A percentile compares a stretch with the other conserved stretches of the same genome.
Evolutionary conservation across 1,140 invertebrate genomes (phyloP).

Genomic region (Heliconius eleuchia): DNA sequence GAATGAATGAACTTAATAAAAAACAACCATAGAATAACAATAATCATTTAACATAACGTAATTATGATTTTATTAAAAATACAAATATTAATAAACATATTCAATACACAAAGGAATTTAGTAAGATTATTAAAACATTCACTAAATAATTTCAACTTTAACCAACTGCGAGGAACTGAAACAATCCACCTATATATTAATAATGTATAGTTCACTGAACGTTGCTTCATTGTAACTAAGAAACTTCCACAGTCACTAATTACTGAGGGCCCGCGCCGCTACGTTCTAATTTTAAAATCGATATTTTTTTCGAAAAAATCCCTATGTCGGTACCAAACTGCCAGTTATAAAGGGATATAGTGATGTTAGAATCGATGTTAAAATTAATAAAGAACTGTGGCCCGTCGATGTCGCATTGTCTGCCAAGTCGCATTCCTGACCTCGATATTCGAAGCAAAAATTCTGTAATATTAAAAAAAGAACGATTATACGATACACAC

Average conservation of each 20-base stretch:
- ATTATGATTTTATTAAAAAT: neutral
- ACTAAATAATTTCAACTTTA: constrained; percentile 38
- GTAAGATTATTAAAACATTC: neutral
- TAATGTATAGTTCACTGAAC: constrained; percentile 61
- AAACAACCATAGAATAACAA: neutral
- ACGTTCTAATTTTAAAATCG: constrained; percentile 54
- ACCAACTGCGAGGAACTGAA: constrained; percentile 45
- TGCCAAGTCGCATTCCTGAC: constrained; percentile 59
- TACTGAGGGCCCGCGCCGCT: constrained; percentile 42
- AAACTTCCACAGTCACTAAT: constrained; percentile 48
- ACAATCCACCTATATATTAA: constrained; percentile 50
- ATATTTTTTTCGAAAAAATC: constrained; percentile 24
- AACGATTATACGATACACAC: neutral
- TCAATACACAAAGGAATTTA: neutral
- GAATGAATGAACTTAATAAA: neutral
- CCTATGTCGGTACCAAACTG: constrained; percentile 58
- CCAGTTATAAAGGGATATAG: constrained; percentile 45
- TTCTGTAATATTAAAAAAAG: constrained; percentile 57
- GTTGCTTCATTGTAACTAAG: constrained; percentile 45
- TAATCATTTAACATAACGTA: neutral
- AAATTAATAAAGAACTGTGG: constrained; percentile 45
- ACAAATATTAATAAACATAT: neutral
- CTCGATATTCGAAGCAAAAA: constrained; percentile 71
- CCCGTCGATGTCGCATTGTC: constrained; percentile 41
- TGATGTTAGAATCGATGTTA: constrained; percentile 42